phyloP scores from a whole-genome alignment of 2,888 invertebrate species.

The Tipula helvola region DNA sequence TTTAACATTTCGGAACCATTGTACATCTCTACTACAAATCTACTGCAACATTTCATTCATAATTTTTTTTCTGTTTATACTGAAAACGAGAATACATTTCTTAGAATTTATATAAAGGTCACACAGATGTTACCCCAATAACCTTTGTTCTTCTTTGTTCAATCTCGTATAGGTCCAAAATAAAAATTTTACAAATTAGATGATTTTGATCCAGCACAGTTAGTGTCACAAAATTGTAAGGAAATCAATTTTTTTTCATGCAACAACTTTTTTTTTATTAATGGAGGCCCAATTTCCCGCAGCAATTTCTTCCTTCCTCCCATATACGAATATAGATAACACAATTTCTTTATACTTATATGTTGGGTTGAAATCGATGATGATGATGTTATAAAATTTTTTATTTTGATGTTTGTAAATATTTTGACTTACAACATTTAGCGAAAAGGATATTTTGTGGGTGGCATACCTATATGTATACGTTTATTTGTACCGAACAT shows the following conservation, averaged over 20 bases:
- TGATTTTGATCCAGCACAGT: too few species aligned
- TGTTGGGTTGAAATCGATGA: not conserved
- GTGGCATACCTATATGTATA: not conserved
- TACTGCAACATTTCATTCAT: too few species aligned
- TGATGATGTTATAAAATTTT: not conserved
- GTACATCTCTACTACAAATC: too few species aligned
- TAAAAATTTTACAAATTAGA: too few species aligned
- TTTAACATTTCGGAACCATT: not conserved
- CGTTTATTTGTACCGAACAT: not conserved
- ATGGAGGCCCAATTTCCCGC: not conserved
- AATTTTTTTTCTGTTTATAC: too few species aligned
- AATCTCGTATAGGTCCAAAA: too few species aligned
- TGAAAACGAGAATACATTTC: too few species aligned
- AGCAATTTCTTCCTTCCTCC: not conserved
- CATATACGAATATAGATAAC: not conserved
- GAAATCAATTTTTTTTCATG: not conserved
- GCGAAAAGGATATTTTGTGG: not conserved
- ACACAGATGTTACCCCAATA: not conserved
- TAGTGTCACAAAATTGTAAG: not conserved
- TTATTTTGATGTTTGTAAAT: too few species aligned
- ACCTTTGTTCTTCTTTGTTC: too few species aligned
- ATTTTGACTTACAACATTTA: too few species aligned
- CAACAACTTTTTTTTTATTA: too few species aligned
- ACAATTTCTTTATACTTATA: not conserved
- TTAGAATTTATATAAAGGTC: not conserved